Percentiles rank a stretch among this genome's conserved stretches.
phyloP scores from a whole-genome alignment of 2,113 vertebrate genomes.

The Gallinago undulata region DNA sequence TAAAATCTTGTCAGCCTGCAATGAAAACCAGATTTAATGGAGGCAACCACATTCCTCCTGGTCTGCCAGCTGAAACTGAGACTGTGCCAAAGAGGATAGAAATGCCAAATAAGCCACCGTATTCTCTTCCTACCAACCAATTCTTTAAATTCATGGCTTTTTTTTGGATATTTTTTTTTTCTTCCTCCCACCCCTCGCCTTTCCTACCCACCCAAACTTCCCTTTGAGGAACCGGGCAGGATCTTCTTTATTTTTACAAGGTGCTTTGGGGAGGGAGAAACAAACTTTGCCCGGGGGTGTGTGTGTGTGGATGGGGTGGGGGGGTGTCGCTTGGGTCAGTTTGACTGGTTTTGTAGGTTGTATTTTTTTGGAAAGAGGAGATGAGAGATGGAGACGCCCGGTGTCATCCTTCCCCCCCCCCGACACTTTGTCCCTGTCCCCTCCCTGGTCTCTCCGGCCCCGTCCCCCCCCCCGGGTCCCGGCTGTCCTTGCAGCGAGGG shows the following conservation, averaged over 20 bases:
- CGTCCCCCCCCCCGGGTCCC: not conserved
- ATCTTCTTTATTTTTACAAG: not conserved
- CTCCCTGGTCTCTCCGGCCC: not conserved
- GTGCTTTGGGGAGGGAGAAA: not conserved
- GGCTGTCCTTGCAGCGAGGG: conserved; percentile 63
- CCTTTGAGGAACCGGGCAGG: not conserved
- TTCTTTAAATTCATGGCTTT: not conserved
- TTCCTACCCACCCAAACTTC: not conserved
- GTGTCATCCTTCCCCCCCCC: not conserved
- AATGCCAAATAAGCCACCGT: not conserved
- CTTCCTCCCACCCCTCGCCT: fast-evolving
- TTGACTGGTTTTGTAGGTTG: not conserved
- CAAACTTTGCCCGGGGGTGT: not conserved
- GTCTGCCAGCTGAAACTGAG: conserved; percentile 52
- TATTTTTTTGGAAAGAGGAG: not conserved
- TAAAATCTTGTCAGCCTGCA: conserved; percentile 20
- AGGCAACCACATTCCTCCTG: not conserved
- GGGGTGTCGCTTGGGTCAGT: not conserved
- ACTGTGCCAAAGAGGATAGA: conserved; percentile 16
- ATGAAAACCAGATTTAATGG: conserved; percentile 30
- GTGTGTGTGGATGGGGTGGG: too few relatives aligned
- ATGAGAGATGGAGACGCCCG: not conserved
- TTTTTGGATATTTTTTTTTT: not conserved
- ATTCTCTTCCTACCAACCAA: conserved; percentile 21
- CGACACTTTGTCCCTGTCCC: too few relatives aligned